phyloP scores from a whole-genome alignment of 2,888 invertebrate species.

The Plemyria rubiginata region DNA sequence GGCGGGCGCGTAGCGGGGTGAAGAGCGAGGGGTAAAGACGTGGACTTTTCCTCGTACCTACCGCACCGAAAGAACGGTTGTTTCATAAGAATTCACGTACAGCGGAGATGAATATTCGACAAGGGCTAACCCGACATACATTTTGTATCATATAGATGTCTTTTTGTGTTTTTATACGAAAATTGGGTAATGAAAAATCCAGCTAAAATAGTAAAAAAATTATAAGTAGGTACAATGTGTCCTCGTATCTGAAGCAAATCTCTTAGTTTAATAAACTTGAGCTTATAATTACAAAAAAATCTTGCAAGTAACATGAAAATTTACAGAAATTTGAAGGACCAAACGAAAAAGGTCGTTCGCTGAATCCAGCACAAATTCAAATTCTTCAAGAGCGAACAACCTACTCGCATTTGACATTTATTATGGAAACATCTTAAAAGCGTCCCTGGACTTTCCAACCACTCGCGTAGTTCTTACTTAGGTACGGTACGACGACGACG shows the following conservation, averaged over 20 bases:
- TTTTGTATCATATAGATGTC: constrained; percentile 39
- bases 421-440: constrained; percentile 74
- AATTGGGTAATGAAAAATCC: neutral
- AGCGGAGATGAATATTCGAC: constrained; percentile 56
- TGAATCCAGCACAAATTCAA: constrained; percentile 25
- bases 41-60: constrained; percentile 50
- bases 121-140: constrained; percentile 49
- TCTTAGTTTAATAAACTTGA: too few relatives aligned
- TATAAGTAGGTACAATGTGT: too few relatives aligned
- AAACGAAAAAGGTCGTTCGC: neutral
- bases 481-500: constrained; percentile 67
- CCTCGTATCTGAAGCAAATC: too few relatives aligned
- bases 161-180: constrained; percentile 29
- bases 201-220: too few relatives aligned
- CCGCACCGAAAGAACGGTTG: constrained; percentile 47
- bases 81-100: constrained; percentile 61
- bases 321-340: neutral
- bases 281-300: too few relatives aligned
- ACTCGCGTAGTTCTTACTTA: constrained; percentile 73
- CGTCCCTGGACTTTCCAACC: constrained; percentile 71
- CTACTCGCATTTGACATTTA: constrained; percentile 57
- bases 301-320: neutral
- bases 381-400: constrained; percentile 36
- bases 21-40: constrained; percentile 41
- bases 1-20: constrained; percentile 41